phyloP scores from a whole-genome alignment of 2,888 invertebrate genomes.

The Pharmacophagus antenor region DNA sequence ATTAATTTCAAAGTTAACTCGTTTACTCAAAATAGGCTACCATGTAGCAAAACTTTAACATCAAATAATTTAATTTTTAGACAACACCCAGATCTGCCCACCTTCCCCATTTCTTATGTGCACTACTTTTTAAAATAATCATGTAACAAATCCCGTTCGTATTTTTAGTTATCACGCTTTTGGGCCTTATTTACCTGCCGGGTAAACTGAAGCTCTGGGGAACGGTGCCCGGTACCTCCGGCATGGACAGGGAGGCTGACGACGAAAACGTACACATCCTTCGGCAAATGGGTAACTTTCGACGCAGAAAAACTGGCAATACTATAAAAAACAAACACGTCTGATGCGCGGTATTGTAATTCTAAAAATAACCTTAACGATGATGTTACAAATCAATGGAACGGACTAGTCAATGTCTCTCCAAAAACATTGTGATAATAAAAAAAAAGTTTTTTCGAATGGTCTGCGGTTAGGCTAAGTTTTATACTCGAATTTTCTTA shows the following conservation, averaged over 20 bases:
- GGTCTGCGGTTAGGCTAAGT: not conserved
- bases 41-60: too few species aligned
- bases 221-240: conserved; percentile 71
- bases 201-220: conserved; percentile 84
- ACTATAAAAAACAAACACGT: conserved; percentile 65
- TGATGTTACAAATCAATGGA: not conserved
- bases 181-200: conserved; percentile 85
- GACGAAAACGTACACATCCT: conserved; percentile 86
- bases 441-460: not conserved
- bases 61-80: too few species aligned
- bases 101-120: too few species aligned
- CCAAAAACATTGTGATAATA: conserved; percentile 16
- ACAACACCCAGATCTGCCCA: too few species aligned
- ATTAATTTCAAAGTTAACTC: too few species aligned
- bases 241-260: conserved; percentile 79
- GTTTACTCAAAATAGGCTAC: too few species aligned
- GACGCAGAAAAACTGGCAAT: conserved; percentile 75
- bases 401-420: not conserved
- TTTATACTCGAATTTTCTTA: not conserved
- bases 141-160: not conserved
- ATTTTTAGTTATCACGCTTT: conserved; percentile 83
- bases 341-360: conserved; percentile 44
- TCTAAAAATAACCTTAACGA: not conserved
- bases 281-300: conserved; percentile 83
- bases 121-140: too few species aligned